Evolutionary conservation across 2,797 vertebrate genomes (phyloP).

Genomic region (Holocentrus rufus): DNA sequence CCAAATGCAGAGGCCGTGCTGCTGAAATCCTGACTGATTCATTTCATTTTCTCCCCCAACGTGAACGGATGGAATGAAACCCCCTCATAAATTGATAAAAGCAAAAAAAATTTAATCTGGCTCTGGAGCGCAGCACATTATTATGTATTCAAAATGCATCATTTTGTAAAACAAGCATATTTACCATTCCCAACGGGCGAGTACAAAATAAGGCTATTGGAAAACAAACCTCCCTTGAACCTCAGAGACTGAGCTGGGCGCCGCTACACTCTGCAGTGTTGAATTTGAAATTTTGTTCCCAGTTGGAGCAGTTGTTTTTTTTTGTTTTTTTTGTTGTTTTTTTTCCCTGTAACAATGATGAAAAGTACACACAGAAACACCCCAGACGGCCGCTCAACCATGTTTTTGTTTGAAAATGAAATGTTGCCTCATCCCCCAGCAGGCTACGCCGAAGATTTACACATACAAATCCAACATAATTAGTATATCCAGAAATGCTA

Average conservation of each 20-base stretch:
- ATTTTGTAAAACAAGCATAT: conserved; percentile 70
- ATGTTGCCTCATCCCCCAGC: conserved; percentile 49
- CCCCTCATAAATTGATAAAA: neutral
- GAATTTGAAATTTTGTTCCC: conserved; percentile 43
- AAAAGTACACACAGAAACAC: conserved; percentile 25
- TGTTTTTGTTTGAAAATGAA: conserved; percentile 52
- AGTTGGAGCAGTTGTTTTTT: neutral
- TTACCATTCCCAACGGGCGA: conserved; percentile 56
- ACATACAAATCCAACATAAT: conserved; percentile 55
- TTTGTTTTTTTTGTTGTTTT: neutral
- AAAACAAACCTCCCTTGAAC: conserved; percentile 56
- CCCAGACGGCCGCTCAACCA: conserved; percentile 29
- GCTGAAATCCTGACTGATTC: neutral
- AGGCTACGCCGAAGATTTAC: conserved; percentile 43
- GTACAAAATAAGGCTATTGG: conserved; percentile 47
- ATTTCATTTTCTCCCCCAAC: neutral
- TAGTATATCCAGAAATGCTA: conserved; percentile 39
- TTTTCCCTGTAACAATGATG: conserved; percentile 38
- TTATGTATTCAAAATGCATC: conserved; percentile 52
- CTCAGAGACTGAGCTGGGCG: conserved; percentile 32
- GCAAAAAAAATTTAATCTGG: conserved; percentile 15
- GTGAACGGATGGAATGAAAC: neutral
- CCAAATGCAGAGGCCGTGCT: neutral
- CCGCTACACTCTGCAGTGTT: conserved; percentile 21
- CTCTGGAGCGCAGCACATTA: conserved; percentile 10